phyloP scores from a whole-genome alignment of 2,888 invertebrate species.

The Psylliodes chrysocephalus region DNA sequence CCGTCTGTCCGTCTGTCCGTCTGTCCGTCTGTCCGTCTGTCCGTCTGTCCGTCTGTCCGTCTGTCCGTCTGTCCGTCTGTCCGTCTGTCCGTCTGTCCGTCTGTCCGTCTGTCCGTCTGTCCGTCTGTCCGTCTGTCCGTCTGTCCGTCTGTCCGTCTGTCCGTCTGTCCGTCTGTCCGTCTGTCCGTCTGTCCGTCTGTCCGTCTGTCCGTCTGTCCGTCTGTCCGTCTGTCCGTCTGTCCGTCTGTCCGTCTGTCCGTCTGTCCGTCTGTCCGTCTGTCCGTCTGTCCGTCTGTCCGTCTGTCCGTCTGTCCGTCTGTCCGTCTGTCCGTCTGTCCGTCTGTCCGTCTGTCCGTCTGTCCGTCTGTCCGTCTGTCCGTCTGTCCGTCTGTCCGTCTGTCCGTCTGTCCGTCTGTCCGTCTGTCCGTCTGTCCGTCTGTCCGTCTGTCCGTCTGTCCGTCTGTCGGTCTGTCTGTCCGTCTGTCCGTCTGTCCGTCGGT shows the following conservation, averaged over 20 bases:
- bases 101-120: conserved; percentile 25
- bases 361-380: conserved; percentile 23
- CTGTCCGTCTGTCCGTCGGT: conserved; percentile 9
- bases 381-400: conserved; percentile 20
- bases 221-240: conserved; percentile 26
- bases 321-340: neutral
- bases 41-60: conserved; percentile 23
- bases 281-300: conserved; percentile 14
- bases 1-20: conserved; percentile 27
- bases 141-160: conserved; percentile 26
- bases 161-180: conserved; percentile 29
- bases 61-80: conserved; percentile 27
- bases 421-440: conserved; percentile 4
- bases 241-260: conserved; percentile 3
- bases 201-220: conserved; percentile 27
- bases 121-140: conserved; percentile 26
- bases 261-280: conserved; percentile 13
- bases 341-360: conserved; percentile 13
- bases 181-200: conserved; percentile 28
- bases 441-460: neutral
- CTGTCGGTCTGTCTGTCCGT: conserved; percentile 18
- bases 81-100: conserved; percentile 24
- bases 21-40: conserved; percentile 28
- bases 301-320: conserved; percentile 9
- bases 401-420: conserved; percentile 15